A percentile compares a stretch with the other conserved stretches of the same genome.
phyloP scores from a whole-genome alignment of 2,888 invertebrate species.

The Sarcophaga carnaria region DNA sequence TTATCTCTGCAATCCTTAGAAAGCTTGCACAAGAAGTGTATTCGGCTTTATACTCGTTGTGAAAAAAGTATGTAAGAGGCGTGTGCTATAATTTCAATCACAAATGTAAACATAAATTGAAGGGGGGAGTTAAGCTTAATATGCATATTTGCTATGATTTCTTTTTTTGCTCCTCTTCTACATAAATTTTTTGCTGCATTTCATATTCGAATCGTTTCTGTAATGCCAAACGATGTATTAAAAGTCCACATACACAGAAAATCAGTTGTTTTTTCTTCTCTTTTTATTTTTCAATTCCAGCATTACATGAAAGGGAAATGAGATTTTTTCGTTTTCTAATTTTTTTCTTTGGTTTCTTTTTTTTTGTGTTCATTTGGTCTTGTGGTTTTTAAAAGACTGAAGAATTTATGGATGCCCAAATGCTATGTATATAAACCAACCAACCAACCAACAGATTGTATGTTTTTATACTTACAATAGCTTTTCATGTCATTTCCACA shows the following conservation, averaged over 20 bases:
- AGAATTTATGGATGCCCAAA: slow-evolving; percentile 48
- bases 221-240: slow-evolving; percentile 23
- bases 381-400: slow-evolving; percentile 55
- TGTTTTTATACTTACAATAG: slow-evolving; percentile 56
- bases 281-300: slow-evolving; percentile 33
- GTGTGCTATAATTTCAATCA: neutral
- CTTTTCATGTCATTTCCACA: slow-evolving; percentile 60
- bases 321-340: neutral
- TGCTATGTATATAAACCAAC: neutral
- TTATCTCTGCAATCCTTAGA: too few species aligned
- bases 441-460: slow-evolving; percentile 41
- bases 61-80: too few species aligned
- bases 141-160: neutral
- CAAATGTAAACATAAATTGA: neutral
- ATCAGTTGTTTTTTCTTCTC: slow-evolving; percentile 50
- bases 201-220: slow-evolving; percentile 1
- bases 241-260: neutral
- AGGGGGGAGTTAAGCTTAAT: neutral
- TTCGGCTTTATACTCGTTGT: too few species aligned
- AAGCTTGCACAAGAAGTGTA: too few species aligned
- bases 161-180: neutral
- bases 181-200: slow-evolving; percentile 16
- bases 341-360: slow-evolving; percentile 9
- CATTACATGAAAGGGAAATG: slow-evolving; percentile 57
- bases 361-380: slow-evolving; percentile 32